A percentile compares a stretch with the other conserved stretches of the same genome.
Evolutionary conservation across 2,888 invertebrate genomes (phyloP).

Genomic region (Callyntrura sp.): DNA sequence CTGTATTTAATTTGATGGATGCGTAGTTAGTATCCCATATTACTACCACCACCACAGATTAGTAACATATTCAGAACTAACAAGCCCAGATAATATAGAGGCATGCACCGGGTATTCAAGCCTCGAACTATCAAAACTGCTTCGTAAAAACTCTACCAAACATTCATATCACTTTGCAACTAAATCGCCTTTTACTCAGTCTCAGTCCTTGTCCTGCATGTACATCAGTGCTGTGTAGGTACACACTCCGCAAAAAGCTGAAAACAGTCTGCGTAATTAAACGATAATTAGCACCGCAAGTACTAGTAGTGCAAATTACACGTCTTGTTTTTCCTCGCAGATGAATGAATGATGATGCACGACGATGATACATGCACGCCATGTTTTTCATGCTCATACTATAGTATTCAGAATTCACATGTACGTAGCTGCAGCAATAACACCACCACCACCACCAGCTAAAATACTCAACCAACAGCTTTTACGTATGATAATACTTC

Average conservation of each 20-base stretch:
- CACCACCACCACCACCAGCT: conserved; percentile 20
- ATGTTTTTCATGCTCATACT: conserved; percentile 56
- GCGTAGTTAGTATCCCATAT: conserved; percentile 15
- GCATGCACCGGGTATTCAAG: not conserved
- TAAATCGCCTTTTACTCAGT: not conserved
- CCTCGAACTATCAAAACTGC: not conserved
- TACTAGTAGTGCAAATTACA: conserved; percentile 70
- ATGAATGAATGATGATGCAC: conserved; percentile 59
- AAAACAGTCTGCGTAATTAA: conserved; percentile 60
- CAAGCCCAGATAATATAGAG: not conserved
- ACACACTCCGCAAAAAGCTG: conserved; percentile 5
- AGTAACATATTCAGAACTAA: not conserved
- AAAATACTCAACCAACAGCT: conserved; percentile 59
- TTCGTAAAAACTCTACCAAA: not conserved
- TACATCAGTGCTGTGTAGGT: not conserved
- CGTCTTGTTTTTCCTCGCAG: conserved; percentile 60
- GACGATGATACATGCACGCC: conserved; percentile 67
- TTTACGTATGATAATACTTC: conserved; percentile 36
- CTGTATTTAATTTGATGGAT: conserved; percentile 56
- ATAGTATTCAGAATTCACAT: not conserved
- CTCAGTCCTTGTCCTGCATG: not conserved
- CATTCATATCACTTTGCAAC: not conserved
- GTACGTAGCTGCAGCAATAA: conserved; percentile 20
- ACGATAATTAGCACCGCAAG: conserved; percentile 65
- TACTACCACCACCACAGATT: conserved; percentile 35